Conservation (phyloP, 2,888 invertebrate species). For the Copidosoma aretas region DNA sequence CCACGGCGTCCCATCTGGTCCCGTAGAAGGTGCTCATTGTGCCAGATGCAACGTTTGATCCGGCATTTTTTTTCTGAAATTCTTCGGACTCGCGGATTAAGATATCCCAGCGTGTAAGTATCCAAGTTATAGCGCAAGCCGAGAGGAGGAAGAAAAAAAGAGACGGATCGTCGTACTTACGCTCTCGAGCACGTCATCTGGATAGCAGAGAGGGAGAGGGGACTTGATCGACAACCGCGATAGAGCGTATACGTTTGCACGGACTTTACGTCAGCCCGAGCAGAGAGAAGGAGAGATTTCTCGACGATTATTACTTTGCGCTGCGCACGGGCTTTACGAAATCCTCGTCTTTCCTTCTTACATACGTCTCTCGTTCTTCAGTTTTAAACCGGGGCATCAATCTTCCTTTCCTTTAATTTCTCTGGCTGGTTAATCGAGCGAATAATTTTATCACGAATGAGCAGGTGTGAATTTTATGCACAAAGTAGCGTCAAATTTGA, state of each 20-base stretch:
- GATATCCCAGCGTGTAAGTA: slow-evolving; percentile 40
- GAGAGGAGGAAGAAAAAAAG: slow-evolving; percentile 20
- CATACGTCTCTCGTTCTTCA: no score
- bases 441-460: no score
- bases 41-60: no score
- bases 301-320: slow-evolving; percentile 36
- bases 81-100: slow-evolving; percentile 43
- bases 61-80: no score
- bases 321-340: slow-evolving; percentile 27
- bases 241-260: slow-evolving; percentile 31
- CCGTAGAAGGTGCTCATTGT: slow-evolving; percentile 22
- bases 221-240: slow-evolving; percentile 38
- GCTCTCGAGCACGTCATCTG: slow-evolving; percentile 40
- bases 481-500: no score
- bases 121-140: no score
- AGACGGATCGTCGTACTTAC: no score
- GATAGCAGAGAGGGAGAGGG: slow-evolving; percentile 17
- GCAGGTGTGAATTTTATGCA: no score
- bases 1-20: neutral
- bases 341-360: neutral
- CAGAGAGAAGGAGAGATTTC: slow-evolving; percentile 16
- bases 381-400: no score
- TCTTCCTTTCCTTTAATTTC: no score
- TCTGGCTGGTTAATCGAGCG: no score
- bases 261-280: slow-evolving; percentile 32